phyloP scores from a whole-genome alignment of 1,140 invertebrate genomes.

The Leptinotarsa defecta region DNA sequence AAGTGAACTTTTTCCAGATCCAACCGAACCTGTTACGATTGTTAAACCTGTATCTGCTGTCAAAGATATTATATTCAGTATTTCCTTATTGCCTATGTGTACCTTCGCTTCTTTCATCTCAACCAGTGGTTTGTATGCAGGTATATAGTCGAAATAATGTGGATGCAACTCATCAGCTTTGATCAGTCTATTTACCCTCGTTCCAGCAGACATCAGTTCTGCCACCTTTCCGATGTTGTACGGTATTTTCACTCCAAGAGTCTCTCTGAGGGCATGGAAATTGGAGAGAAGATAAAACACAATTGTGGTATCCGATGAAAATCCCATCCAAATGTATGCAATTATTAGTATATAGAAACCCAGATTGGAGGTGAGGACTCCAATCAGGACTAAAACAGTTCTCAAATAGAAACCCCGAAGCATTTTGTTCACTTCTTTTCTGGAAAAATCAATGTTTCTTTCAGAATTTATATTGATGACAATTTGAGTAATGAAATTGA shows the following conservation, averaged over 20 bases:
- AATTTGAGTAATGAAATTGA: too few species aligned
- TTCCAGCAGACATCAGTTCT: conserved; percentile 50
- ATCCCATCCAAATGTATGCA: conserved; percentile 71
- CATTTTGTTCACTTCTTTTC: conserved; percentile 44
- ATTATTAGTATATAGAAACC: conserved; percentile 62
- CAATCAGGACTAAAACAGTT: conserved; percentile 36
- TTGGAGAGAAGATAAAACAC: conserved; percentile 77
- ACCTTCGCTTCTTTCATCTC: background rate
- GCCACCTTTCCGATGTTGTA: conserved; percentile 66
- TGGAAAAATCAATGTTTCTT: conserved; percentile 26
- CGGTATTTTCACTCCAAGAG: conserved; percentile 75
- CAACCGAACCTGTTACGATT: conserved; percentile 77
- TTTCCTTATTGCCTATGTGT: conserved; percentile 44
- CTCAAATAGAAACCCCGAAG: conserved; percentile 43
- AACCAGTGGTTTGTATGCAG: background rate
- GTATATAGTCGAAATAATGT: conserved; percentile 12
- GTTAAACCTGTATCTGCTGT: conserved; percentile 64
- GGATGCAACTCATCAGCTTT: conserved; percentile 30
- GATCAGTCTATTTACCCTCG: conserved; percentile 35
- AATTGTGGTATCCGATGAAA: conserved; percentile 73
- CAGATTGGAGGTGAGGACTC: conserved; percentile 70
- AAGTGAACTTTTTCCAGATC: conserved; percentile 80
- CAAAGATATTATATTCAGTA: conserved; percentile 66
- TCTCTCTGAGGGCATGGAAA: conserved; percentile 73
- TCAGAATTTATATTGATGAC: too few species aligned